These are phyloP conservation scores for Aratinga solstitialis DNA, from an alignment of 2,797 vertebrate genomes.

Conservation along the genomic window DNA sequence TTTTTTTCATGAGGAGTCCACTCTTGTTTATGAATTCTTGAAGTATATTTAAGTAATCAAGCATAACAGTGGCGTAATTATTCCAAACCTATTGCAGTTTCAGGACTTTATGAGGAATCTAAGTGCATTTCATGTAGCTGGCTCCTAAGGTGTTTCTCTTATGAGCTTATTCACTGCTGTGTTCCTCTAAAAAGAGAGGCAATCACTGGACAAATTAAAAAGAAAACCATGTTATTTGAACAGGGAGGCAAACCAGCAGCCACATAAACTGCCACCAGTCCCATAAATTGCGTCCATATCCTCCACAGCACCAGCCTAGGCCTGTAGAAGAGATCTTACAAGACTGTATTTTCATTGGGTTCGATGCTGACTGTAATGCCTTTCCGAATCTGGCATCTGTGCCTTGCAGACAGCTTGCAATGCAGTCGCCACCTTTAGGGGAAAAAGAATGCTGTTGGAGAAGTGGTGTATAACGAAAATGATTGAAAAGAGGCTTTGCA, in stretches of 20 bases:
- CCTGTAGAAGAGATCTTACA: neutral
- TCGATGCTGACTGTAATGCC: neutral
- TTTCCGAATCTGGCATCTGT: neutral
- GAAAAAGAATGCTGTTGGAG: slow-evolving; percentile 4
- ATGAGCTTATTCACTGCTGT: neutral
- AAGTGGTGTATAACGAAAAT: slow-evolving; percentile 37
- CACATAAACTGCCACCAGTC: neutral
- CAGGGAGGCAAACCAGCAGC: neutral
- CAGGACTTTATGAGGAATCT: slow-evolving; percentile 45
- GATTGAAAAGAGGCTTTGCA: slow-evolving; percentile 63
- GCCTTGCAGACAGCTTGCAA: slow-evolving; percentile 1
- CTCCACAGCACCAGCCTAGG: neutral
- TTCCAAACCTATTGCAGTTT: slow-evolving; percentile 55
- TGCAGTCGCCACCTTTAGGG: slow-evolving; percentile 35
- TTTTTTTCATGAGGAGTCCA: slow-evolving; percentile 63
- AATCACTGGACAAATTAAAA: neutral
- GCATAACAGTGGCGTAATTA: slow-evolving; percentile 66
- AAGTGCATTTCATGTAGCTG: slow-evolving; percentile 35
- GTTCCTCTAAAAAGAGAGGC: neutral
- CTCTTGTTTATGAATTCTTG: slow-evolving; percentile 70
- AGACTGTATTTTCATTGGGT: neutral
- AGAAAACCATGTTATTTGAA: neutral
- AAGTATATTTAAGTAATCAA: slow-evolving; percentile 70
- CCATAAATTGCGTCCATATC: neutral
- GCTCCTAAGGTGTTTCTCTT: slow-evolving; percentile 12